phyloP scores from a whole-genome alignment of 2,113 vertebrate genomes.

The Pituophis catenifer region DNA sequence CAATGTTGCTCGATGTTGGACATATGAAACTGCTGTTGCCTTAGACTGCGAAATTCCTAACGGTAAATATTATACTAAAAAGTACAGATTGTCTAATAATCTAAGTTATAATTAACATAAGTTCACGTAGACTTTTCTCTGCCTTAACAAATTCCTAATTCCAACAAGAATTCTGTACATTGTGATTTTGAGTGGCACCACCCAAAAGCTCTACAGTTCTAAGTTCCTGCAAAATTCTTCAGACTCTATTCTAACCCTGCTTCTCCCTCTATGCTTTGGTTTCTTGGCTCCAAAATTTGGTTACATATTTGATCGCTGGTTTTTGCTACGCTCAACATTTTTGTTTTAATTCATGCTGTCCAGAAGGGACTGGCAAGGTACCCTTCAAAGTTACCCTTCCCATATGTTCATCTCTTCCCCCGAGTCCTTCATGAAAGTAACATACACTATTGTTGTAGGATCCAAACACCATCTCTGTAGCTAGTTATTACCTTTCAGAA shows the following conservation, averaged over 20 bases:
- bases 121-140: background rate
- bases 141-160: background rate
- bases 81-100: background rate
- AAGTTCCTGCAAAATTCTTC: background rate
- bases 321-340: background rate
- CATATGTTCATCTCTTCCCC: background rate
- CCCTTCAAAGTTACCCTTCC: background rate
- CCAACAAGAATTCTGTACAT: background rate
- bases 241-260: background rate
- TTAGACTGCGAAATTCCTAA: conserved; percentile 83
- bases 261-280: background rate
- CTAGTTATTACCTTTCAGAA: background rate
- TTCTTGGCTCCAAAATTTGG: background rate
- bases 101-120: background rate
- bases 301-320: background rate
- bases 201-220: background rate
- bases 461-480: background rate
- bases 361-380: background rate
- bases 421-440: background rate
- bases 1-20: conserved; percentile 84
- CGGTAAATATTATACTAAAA: conserved; percentile 60
- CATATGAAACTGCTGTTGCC: conserved; percentile 81
- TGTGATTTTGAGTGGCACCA: background rate
- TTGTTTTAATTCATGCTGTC: background rate
- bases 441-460: background rate